Percentiles rank a stretch among this genome's conserved stretches.
Evolutionary conservation across 2,888 invertebrate species (phyloP).

Genomic region (Nematopogon swammerdamellus): DNA sequence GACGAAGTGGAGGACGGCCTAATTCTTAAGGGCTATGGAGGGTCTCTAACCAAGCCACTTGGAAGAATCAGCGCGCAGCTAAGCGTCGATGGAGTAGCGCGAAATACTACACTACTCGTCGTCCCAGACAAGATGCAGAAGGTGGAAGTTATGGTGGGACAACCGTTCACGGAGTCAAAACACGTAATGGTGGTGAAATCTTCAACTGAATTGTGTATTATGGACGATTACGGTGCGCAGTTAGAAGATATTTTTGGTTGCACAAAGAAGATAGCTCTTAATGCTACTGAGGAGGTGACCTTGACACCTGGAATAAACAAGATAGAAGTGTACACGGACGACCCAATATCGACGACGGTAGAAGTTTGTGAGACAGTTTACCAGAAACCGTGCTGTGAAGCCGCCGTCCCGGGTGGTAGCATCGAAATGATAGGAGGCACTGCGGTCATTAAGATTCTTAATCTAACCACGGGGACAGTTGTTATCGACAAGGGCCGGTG

Average conservation of each 20-base stretch:
- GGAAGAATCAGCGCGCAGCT: conserved; percentile 5
- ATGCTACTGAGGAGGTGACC: not conserved
- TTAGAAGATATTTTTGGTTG: conserved; percentile 1
- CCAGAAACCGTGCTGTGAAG: too few species aligned
- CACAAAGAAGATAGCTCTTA: conserved; percentile 5
- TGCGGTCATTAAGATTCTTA: conserved; percentile 7
- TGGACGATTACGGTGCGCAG: not conserved
- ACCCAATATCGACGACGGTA: conserved; percentile 3
- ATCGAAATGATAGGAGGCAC: too few species aligned
- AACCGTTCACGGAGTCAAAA: conserved; percentile 6
- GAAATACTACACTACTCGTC: conserved; percentile 4
- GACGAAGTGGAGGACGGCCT: conserved; percentile 3
- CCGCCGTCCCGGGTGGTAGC: too few species aligned
- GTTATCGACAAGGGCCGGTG: conserved; percentile 3
- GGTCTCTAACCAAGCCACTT: conserved; percentile 4
- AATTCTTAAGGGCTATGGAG: conserved; percentile 9
- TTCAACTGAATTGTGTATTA: conserved; percentile 5
- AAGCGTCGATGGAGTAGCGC: conserved; percentile 8
- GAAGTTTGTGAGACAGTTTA: not conserved
- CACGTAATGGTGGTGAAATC: conserved; percentile 8
- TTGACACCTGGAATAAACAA: conserved; percentile 8
- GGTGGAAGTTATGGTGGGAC: conserved; percentile 7
- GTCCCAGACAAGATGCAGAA: conserved; percentile 7
- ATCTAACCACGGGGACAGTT: conserved; percentile 5
- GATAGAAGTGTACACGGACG: conserved; percentile 6